Evolutionary conservation across 2,113 vertebrate genomes (phyloP), one percentile per base, ranked within the genome.

Genomic region (Caretta caretta): DNA sequence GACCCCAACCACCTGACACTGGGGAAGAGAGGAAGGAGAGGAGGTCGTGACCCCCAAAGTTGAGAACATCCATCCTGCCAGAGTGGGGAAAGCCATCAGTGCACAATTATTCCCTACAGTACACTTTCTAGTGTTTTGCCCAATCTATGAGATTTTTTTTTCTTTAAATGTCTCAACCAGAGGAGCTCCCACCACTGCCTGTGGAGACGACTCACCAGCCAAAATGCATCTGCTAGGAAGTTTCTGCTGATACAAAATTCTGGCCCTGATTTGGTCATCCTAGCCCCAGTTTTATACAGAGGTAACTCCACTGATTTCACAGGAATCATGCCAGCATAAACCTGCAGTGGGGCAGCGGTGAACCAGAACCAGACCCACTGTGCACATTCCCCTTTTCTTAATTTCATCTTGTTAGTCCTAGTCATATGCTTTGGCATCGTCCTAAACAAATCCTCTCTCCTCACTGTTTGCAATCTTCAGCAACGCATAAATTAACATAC

Each of bases 241-340:
- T 1, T 6, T 5, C 1, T 4, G 2, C 17, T 59, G 53, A 3
- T 5, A 0, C 1, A 0, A 75, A 4, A 0, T 0, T 0, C 2
- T 35, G 54, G 50, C 22, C 8, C 49, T 1, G 31, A 10, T 65
- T 38, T 29, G 10, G 46, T 62, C 84, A 17, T 0, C 80, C 53
- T 20, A 0, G 0, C 27, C 42, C 49, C 86, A 49, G 79, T 35
- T 25, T 4, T 79, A 24, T 59, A 27, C 1, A 1, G 54, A 10
- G 25, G 1, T 35, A 50, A 75, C 19, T 4, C 31, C 31, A 50
- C 49, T 51, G 49, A 80, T 35, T 35, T 51, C 79, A 80, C 8
- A 16, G 16, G 29, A 53, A 31, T 31, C 49, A 10, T 22, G 31
- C 49, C 16, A 78, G 65, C n/a, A 22, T 19, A 35, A 65, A 65